Base-by-base conservation (phyloP, 2,797 vertebrate species). In the Aulostomus chinensis region DNA sequence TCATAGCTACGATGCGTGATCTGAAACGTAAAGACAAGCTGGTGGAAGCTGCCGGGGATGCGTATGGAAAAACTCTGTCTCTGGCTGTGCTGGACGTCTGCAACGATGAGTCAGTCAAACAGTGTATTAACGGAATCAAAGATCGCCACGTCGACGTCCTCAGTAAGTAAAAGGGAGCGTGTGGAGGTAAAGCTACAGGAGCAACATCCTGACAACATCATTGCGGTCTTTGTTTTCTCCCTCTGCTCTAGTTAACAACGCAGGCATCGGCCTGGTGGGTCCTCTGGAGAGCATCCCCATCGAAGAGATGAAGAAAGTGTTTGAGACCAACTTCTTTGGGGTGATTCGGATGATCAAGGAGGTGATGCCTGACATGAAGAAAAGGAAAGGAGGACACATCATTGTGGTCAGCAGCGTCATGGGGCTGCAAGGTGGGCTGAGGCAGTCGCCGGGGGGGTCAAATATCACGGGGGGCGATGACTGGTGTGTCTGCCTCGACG, bases 311-410 rank as follows among this genome's bases (percentile, higher is more conserved):
- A 89, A 89, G 80, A 84, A 53, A 22, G 86, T 93, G 39, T 92
- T 86, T 65, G 91, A 93, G 76, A 93, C 92, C 53, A 91, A 94
- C 41, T 91, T 94, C 82, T 93, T 91, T 0, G 92, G 92, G 1
- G 89, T 85, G 34, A 87, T 88, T 29, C 88, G 93, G 30, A 88
- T 93, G 86, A 88, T 92, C 68, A 91, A 93, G 81, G 90, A 94
- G 71, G 91, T 94, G 67, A 87, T 93, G 83, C 93, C 92, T 0
- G 91, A 92, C 36, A 94, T 94, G 93, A 95, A 95, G 84, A 83
- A 53, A 2, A 84, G 87, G 14, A 83, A 52, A 0, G 82, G 67
- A 0, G 92, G 91, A 12, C 89, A 91, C 76, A 90, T 92, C 48
- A 70, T 91, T 0, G 86, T 94, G 39, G 78, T 91, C 81, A 94